Conservation (phyloP, 2,113 vertebrate genomes). For the Narcine bancroftii region DNA sequence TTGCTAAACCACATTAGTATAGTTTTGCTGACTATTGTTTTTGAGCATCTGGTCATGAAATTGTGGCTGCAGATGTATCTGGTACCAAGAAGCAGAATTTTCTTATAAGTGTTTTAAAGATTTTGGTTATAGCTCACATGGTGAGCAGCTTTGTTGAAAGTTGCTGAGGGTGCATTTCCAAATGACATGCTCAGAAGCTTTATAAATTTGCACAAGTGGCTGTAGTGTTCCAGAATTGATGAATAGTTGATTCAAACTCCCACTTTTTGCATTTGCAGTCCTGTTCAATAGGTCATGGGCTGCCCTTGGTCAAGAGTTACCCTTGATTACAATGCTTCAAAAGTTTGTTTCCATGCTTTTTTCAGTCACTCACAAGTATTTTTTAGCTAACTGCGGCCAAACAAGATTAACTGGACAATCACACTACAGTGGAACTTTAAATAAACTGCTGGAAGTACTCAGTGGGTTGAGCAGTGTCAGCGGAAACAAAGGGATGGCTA, state of each 20-base stretch:
- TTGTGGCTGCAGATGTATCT: background rate
- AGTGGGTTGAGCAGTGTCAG: too few species aligned
- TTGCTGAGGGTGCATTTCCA: background rate
- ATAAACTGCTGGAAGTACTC: too few species aligned
- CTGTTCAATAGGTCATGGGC: background rate
- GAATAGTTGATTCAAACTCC: background rate
- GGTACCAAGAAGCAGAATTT: too few species aligned
- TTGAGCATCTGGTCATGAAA: constrained; percentile 29
- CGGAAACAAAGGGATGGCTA: too few species aligned
- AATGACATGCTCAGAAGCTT: background rate
- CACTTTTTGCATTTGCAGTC: background rate
- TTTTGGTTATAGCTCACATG: background rate
- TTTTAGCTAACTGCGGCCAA: background rate
- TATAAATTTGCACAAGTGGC: background rate
- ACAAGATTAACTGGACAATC: background rate
- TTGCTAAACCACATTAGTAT: constrained; percentile 40
- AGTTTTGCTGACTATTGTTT: constrained; percentile 46
- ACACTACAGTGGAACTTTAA: too few species aligned
- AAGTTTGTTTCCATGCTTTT: background rate
- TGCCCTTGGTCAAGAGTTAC: background rate
- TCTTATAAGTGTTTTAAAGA: background rate
- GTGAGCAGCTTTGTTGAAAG: background rate
- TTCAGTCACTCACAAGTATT: background rate
- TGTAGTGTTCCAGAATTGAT: background rate
- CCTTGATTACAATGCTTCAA: background rate